Evolutionary conservation across 2,888 invertebrate species (phyloP).

Genomic region (Chymomyza fuscimana): DNA sequence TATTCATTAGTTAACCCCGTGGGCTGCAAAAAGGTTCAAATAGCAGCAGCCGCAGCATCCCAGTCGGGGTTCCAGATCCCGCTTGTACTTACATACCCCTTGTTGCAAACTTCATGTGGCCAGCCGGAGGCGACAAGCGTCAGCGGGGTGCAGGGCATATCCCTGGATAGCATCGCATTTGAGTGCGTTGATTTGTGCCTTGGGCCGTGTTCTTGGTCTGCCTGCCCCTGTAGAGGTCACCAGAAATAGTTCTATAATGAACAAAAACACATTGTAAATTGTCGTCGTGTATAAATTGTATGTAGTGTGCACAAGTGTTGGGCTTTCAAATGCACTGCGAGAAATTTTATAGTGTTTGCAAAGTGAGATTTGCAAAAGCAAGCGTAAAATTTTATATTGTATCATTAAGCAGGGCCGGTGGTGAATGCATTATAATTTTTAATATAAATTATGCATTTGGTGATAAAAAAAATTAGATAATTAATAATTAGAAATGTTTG

Average conservation of each 20-base stretch:
- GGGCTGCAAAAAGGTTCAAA: constrained; percentile 53
- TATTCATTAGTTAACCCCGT: constrained; percentile 68
- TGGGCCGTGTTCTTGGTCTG: constrained; percentile 46
- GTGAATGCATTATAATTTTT: too few species aligned
- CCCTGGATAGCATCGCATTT: constrained; percentile 25
- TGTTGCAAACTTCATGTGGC: constrained; percentile 50
- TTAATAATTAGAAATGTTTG: too few species aligned
- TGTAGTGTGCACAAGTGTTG: constrained; percentile 62
- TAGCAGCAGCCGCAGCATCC: constrained; percentile 57
- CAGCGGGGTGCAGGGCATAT: constrained; percentile 19
- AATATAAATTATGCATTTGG: too few species aligned
- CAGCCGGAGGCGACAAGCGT: constrained; percentile 61
- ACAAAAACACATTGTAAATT: constrained; percentile 75
- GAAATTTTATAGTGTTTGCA: constrained; percentile 21
- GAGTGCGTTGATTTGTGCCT: constrained; percentile 63
- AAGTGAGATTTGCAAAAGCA: neutral
- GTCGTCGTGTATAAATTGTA: constrained; percentile 56
- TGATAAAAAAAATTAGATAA: too few species aligned
- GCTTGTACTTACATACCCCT: constrained; percentile 39
- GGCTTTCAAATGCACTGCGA: constrained; percentile 40
- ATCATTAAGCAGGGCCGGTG: too few species aligned
- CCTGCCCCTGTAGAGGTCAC: constrained; percentile 54
- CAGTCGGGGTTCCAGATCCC: constrained; percentile 45
- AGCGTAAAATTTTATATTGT: too few species aligned
- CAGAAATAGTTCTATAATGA: constrained; percentile 70